phyloP scores from a whole-genome alignment of 2,888 invertebrate species.

The Tholera decimalis region DNA sequence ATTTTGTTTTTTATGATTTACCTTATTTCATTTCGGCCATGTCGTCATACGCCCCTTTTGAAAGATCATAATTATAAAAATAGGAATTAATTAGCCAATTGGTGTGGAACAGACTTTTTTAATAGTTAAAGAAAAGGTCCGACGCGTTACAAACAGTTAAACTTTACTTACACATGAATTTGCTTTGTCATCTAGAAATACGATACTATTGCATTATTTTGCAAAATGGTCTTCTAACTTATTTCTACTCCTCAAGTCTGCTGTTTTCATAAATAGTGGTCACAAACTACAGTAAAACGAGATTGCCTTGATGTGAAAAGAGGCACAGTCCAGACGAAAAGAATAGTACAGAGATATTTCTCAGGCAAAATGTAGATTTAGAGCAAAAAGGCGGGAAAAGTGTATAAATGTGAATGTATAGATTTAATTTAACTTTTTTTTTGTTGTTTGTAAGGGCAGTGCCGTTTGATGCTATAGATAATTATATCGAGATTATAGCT shows the following conservation, averaged over 20 bases:
- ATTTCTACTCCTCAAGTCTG: background rate
- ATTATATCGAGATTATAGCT: slow-evolving; percentile 35
- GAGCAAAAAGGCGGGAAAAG: slow-evolving; percentile 32
- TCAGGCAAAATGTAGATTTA: slow-evolving; percentile 40
- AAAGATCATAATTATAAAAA: background rate
- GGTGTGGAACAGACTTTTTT: background rate
- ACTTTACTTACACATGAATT: background rate
- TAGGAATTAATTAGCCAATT: background rate
- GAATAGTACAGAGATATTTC: slow-evolving; percentile 47
- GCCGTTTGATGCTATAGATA: slow-evolving; percentile 43
- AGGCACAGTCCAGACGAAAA: slow-evolving; percentile 34
- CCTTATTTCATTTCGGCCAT: slow-evolving; percentile 2
- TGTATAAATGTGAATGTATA: slow-evolving; percentile 42
- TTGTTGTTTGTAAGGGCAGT: slow-evolving; percentile 40
- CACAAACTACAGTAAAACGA: slow-evolving; percentile 7
- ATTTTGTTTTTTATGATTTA: slow-evolving; percentile 39
- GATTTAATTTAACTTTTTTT: slow-evolving; percentile 23
- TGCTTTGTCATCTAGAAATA: background rate
- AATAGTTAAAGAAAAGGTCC: slow-evolving; percentile 8
- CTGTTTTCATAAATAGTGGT: background rate
- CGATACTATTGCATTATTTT: background rate
- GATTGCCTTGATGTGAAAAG: slow-evolving; percentile 5
- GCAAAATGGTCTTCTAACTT: background rate
- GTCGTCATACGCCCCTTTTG: background rate
- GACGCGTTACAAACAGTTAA: background rate